Evolutionary conservation across 1,140 invertebrate genomes (phyloP), one percentile per base, ranked within the genome.

Genomic region (Meloidogyne exigua): DNA sequence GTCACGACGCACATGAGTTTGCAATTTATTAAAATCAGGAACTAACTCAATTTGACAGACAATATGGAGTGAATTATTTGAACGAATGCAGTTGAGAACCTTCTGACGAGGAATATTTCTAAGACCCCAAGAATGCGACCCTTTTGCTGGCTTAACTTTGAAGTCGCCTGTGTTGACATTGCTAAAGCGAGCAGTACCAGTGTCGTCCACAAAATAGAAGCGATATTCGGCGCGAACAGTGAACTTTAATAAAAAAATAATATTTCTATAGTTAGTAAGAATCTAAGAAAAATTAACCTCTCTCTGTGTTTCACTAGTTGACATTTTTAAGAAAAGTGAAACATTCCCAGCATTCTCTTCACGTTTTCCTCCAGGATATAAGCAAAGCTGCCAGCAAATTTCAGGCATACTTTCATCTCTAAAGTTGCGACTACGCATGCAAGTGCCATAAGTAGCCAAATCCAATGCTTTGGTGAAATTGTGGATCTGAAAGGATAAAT

Each of bases 161-260:
- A 87, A 87, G 63, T 87, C 85, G 18, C 85, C 85, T 32, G 86
- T 86, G 57, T 87, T 87, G 11, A 87, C 84, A 63, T 86, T 87
- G 49, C 73, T 83, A 66, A 82, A 82, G 11, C 75, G 57, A 23
- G 83, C 64, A 65, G 76, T 57, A 21, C 80, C 84, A 13, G 72
- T 68, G 62, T 87, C 85, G 70, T 87, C 84, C 28, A 87, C 63
- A 57, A 87, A 87, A 67, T 85, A 86, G 76, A 87, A 87, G 25
- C 79, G 75, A 70, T 87, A 87, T 72, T 87, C 85, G 3, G 85
- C 85, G 21, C 86, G 85, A 9, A 86, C 78, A 15, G 83, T 84
- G 79, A 85, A 82, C 81, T 84, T n/a, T 18, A 79, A 77, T 7
- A 21, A 21, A 28, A 63, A 39, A 44, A 0, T 13, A 69, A 67